A percentile compares a stretch with the other conserved stretches of the same genome.
Evolutionary conservation across 2,797 vertebrate species (phyloP).

Genomic region (Hydrolagus colliei): DNA sequence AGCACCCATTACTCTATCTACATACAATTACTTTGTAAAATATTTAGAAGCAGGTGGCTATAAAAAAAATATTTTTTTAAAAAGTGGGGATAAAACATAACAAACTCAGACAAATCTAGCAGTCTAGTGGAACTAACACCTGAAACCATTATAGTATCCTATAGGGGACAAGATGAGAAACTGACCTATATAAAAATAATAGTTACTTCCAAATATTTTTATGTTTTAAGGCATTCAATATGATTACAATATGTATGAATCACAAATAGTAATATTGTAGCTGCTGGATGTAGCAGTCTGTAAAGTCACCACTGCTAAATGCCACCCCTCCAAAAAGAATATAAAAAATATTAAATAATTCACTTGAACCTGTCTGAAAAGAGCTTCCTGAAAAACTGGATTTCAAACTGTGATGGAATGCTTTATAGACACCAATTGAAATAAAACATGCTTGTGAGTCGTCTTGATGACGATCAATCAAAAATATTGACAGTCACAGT

Average conservation of each 20-base stretch:
- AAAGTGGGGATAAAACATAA: neutral
- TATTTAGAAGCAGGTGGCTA: no score
- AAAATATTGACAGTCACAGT: neutral
- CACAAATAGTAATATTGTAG: constrained; percentile 1
- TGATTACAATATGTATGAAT: constrained; percentile 11
- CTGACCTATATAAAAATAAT: neutral
- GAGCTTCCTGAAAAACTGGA: neutral
- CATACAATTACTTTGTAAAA: no score
- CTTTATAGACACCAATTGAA: neutral
- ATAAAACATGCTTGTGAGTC: neutral
- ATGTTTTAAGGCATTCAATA: constrained; percentile 13
- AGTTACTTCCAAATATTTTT: constrained; percentile 18
- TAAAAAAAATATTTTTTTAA: no score
- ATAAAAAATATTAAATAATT: no score
- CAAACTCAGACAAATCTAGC: neutral
- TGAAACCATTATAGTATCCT: neutral
- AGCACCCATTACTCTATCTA: no score
- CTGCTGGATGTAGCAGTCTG: constrained; percentile 1
- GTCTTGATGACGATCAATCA: neutral
- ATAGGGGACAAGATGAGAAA: neutral
- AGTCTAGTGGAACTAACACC: neutral
- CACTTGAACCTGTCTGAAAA: neutral
- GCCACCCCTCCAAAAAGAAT: no score
- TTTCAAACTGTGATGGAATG: neutral
- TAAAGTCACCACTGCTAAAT: no score